Percentiles rank a stretch among this genome's conserved stretches.
Evolutionary conservation across 2,113 vertebrate genomes (phyloP).

Genomic region (Mionectes macconnelli): DNA sequence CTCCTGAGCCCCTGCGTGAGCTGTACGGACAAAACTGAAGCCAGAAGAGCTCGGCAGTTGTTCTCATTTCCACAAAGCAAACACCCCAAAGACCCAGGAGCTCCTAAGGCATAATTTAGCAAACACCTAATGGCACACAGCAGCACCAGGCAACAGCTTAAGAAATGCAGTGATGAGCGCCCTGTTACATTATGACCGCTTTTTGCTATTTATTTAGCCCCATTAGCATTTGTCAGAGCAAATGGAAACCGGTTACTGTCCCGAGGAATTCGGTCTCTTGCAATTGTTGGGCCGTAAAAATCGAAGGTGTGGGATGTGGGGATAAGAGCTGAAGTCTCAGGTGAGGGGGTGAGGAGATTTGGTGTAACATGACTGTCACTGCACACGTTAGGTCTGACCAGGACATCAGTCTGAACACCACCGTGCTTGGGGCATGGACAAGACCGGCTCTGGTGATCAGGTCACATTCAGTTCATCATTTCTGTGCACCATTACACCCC

Average conservation of each 20-base stretch:
- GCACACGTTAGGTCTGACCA: not conserved
- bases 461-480: accelerated
- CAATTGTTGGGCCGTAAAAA: not conserved
- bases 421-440: not conserved
- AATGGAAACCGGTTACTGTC: not conserved
- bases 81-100: not conserved
- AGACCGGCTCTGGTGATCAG: not conserved
- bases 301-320: not conserved
- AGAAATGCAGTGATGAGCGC: not conserved
- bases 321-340: not conserved
- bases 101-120: not conserved
- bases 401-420: not conserved
- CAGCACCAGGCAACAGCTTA: slow-evolving; percentile 15
- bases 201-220: slow-evolving; percentile 12
- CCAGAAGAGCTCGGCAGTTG: not conserved
- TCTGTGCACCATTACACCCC: not conserved
- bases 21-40: accelerated
- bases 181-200: not conserved
- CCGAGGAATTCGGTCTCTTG: not conserved
- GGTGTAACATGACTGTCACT: not conserved
- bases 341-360: not conserved
- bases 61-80: slow-evolving; percentile 15
- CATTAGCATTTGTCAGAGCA: slow-evolving; percentile 13
- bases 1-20: accelerated
- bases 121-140: not conserved